These are phyloP conservation scores for Teleopsis dalmanni DNA, from an alignment of 1,140 invertebrate genomes.

Conservation along the genomic window DNA sequence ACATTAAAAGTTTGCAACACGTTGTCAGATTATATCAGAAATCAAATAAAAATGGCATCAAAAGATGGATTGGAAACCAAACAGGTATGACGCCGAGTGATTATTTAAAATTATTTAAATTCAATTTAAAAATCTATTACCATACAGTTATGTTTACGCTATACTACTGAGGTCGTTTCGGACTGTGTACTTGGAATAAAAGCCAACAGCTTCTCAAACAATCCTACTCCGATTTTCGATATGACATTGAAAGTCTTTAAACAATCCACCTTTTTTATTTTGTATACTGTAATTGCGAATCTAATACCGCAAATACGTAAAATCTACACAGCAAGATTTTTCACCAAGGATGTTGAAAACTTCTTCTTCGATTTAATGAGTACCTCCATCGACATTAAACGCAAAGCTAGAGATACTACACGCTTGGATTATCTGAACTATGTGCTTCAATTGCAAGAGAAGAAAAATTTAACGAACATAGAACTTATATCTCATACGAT, in stretches of 20 bases:
- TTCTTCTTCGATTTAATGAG: conserved; percentile 38
- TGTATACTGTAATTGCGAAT: conserved; percentile 17
- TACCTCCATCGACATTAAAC: conserved; percentile 28
- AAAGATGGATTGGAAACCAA: conserved; percentile 24
- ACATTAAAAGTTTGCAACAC: conserved; percentile 30
- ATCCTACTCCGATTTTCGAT: conserved; percentile 23
- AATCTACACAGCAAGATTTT: conserved; percentile 20
- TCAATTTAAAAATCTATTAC: no score
- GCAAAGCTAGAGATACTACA: conserved; percentile 15
- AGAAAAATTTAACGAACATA: conserved; percentile 17
- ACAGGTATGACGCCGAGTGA: conserved; percentile 17
- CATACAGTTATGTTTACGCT: conserved; percentile 35
- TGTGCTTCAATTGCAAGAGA: conserved; percentile 36
- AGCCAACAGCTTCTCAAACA: conserved; percentile 34
- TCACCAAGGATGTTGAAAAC: conserved; percentile 17
- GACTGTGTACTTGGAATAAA: conserved; percentile 46
- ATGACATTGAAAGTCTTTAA: conserved; percentile 21
- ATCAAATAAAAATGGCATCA: conserved; percentile 18
- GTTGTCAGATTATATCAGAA: conserved; percentile 21
- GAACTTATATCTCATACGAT: conserved; percentile 21
- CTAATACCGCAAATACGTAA: conserved; percentile 18
- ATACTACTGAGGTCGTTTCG: conserved; percentile 47
- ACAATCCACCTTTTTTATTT: conserved; percentile 7
- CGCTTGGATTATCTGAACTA: conserved; percentile 42
- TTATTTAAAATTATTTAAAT: background rate